Conservation (phyloP, 2,888 invertebrate species). For the Thera britannica region DNA sequence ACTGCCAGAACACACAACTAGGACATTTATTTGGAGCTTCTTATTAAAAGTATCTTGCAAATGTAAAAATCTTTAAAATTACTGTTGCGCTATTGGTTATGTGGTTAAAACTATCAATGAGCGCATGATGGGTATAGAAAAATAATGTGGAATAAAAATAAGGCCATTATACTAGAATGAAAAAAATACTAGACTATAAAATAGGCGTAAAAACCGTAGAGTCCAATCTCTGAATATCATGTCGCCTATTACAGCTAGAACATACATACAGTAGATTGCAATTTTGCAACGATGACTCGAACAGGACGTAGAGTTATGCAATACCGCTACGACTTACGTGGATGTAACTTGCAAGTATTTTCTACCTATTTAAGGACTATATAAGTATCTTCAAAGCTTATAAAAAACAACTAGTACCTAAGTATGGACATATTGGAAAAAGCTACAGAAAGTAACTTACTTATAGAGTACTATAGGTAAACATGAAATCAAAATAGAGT, state of each 20-base stretch:
- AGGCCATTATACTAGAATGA: no score
- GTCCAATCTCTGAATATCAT: constrained; percentile 8
- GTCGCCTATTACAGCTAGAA: constrained; percentile 7
- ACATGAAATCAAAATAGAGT: constrained; percentile 8
- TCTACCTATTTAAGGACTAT: constrained; percentile 18
- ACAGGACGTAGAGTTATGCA: constrained; percentile 40
- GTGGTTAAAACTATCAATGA: no score
- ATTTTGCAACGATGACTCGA: constrained; percentile 33
- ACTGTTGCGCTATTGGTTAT: no score
- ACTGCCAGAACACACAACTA: not conserved
- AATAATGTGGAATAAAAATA: no score
- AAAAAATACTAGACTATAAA: not conserved
- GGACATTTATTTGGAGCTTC: not conserved
- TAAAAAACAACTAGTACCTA: not conserved
- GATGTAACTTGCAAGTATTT: constrained; percentile 31
- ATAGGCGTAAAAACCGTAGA: not conserved
- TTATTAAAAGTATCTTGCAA: no score
- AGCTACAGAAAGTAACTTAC: constrained; percentile 5
- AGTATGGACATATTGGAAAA: constrained; percentile 1
- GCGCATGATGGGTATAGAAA: no score
- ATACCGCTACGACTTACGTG: constrained; percentile 34
- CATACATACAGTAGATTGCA: constrained; percentile 23
- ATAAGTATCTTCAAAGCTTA: constrained; percentile 8
- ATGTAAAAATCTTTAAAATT: no score
- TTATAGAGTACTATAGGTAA: constrained; percentile 19